Percentiles rank a stretch among this genome's conserved stretches.
Evolutionary conservation across 2,797 vertebrate genomes (phyloP).

Genomic region (Darevskia mixta): DNA sequence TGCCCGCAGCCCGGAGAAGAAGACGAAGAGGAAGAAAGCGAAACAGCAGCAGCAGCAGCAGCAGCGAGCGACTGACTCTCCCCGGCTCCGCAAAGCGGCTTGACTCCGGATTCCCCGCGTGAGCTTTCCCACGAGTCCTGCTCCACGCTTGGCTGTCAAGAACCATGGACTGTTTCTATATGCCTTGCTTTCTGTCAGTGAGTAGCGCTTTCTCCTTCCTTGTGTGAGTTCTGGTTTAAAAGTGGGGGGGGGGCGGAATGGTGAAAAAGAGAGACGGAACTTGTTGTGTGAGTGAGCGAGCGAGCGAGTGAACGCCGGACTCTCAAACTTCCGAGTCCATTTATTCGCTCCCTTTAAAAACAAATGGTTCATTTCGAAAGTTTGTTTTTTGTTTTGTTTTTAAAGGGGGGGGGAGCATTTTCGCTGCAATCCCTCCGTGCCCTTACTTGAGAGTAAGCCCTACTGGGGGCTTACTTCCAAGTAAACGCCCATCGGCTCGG

Average conservation of each 20-base stretch:
- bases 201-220: slow-evolving; percentile 79
- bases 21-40: not conserved
- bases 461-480: not conserved
- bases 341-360: not conserved
- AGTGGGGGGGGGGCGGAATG: too few species aligned
- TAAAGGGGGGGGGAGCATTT: not conserved
- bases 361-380: not conserved
- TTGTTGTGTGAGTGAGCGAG: not conserved
- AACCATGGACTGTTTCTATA: slow-evolving; percentile 99
- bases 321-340: not conserved
- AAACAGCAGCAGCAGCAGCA: slow-evolving; percentile 84
- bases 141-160: slow-evolving; percentile 89
- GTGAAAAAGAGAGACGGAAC: not conserved
- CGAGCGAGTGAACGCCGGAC: not conserved
- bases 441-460: not conserved
- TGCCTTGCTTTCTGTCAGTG: slow-evolving; percentile 99
- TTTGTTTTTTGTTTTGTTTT: too few species aligned
- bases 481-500: not conserved
- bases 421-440: not conserved
- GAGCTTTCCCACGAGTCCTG: slow-evolving; percentile 89
- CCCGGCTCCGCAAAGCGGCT: slow-evolving; percentile 63
- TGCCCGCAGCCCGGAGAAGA: not conserved
- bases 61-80: slow-evolving; percentile 70
- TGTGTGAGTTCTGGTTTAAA: not conserved
- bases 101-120: slow-evolving; percentile 47